A percentile compares a stretch with the other conserved stretches of the same genome.
phyloP scores from a whole-genome alignment of 2,888 invertebrate genomes.

The Amblyjoppa fuscipennis region DNA sequence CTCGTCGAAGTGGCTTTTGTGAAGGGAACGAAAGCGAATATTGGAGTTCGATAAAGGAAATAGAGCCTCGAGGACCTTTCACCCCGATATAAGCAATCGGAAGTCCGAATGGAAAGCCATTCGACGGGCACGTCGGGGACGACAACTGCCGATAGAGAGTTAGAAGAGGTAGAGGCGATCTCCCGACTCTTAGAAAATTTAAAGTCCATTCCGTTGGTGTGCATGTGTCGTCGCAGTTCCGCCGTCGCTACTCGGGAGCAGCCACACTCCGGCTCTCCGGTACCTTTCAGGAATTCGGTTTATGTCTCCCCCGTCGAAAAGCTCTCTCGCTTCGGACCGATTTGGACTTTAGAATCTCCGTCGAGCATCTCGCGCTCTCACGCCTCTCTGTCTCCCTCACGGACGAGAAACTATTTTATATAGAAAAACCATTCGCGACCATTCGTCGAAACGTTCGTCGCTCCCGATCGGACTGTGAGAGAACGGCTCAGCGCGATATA shows the following conservation, averaged over 20 bases:
- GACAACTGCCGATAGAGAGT: conserved; percentile 13
- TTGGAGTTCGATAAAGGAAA: conserved; percentile 80
- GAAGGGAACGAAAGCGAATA: conserved; percentile 75
- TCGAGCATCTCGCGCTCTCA: neutral
- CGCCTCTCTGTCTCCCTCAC: neutral
- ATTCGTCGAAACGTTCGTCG: conserved; percentile 29
- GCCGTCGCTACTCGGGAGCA: neutral
- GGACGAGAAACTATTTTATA: conserved; percentile 48
- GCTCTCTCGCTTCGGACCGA: conserved; percentile 30
- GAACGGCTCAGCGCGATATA: conserved; percentile 31
- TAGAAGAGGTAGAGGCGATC: conserved; percentile 7
- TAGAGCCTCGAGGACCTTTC: conserved; percentile 77
- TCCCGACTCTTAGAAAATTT: conserved; percentile 56
- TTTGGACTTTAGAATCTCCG: conserved; percentile 32
- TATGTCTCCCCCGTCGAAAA: conserved; percentile 47
- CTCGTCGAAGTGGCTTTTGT: conserved; percentile 72
- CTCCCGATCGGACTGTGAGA: conserved; percentile 14
- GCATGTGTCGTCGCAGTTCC: conserved; percentile 10
- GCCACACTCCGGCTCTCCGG: conserved; percentile 13
- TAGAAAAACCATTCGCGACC: conserved; percentile 43
- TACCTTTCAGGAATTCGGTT: conserved; percentile 50
- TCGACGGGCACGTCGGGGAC: conserved; percentile 55
- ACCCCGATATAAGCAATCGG: conserved; percentile 75
- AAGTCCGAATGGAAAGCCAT: conserved; percentile 70
- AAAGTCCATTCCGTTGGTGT: conserved; percentile 43